Evolutionary conservation across 2,797 vertebrate genomes (phyloP).

Genomic region (Pseudochirops corinnae): DNA sequence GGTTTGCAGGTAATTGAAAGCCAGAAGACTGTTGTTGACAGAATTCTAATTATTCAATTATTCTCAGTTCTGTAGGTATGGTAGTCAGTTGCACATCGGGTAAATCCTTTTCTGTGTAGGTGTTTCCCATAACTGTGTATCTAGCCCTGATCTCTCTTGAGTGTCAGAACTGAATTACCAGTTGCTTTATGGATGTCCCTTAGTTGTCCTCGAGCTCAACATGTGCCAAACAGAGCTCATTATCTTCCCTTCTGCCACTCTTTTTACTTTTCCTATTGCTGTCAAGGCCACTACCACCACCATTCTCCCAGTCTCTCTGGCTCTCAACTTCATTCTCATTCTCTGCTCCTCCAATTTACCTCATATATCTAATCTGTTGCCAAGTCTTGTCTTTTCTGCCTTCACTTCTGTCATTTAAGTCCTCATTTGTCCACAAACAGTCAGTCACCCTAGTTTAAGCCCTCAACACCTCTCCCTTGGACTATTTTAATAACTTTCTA

Average conservation of each 20-base stretch:
- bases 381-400: not conserved
- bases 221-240: not conserved
- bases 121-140: not conserved
- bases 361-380: not conserved
- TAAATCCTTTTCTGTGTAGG: not conserved
- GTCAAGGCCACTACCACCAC: not conserved
- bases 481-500: not conserved
- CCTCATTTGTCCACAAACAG: not conserved
- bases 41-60: not conserved
- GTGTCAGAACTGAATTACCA: not conserved
- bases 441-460: not conserved
- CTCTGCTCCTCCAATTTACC: not conserved
- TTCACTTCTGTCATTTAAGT: not conserved
- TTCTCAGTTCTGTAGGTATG: not conserved
- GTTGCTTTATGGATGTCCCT: not conserved
- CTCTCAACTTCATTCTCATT: not conserved
- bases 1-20: slow-evolving; percentile 27
- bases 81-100: not conserved
- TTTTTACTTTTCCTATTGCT: not conserved
- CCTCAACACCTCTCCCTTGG: not conserved
- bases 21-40: not conserved
- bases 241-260: not conserved
- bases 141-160: not conserved
- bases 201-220: not conserved
- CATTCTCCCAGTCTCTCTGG: not conserved